Percentiles rank a stretch among this genome's conserved stretches.
These are phyloP conservation scores for Tenebrio molitor DNA, from an alignment of 1,140 invertebrate species.

Conservation along the genomic window DNA sequence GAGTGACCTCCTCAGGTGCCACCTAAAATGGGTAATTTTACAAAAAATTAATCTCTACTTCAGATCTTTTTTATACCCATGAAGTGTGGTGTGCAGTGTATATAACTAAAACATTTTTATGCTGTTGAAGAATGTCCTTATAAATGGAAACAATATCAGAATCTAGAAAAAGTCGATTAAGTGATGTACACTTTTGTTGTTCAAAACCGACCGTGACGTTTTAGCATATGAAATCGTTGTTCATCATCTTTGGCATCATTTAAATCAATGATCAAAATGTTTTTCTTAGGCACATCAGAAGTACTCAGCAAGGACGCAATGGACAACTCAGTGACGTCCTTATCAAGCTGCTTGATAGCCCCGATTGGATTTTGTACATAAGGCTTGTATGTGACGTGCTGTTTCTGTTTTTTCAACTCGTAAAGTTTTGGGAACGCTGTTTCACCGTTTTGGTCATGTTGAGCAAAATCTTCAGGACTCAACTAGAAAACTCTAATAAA, in stretches of 20 bases:
- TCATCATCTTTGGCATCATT: slow-evolving; percentile 66
- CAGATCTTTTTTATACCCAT: slow-evolving; percentile 62
- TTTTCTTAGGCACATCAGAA: slow-evolving; percentile 57
- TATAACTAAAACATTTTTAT: slow-evolving; percentile 60
- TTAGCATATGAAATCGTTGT: slow-evolving; percentile 62
- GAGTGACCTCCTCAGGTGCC: slow-evolving; percentile 50
- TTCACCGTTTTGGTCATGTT: slow-evolving; percentile 56
- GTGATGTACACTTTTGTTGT: slow-evolving; percentile 30
- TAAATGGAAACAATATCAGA: slow-evolving; percentile 58
- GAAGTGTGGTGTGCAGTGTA: slow-evolving; percentile 62
- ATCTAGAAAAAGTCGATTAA: slow-evolving; percentile 56
- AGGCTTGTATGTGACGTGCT: slow-evolving; percentile 60
- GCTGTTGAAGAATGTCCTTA: slow-evolving; percentile 53
- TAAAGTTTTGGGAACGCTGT: slow-evolving; percentile 54
- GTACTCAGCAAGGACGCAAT: slow-evolving; percentile 54
- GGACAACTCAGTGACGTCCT: slow-evolving; percentile 55
- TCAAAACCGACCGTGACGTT: slow-evolving; percentile 66
- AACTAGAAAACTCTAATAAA: slow-evolving; percentile 59
- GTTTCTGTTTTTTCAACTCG: slow-evolving; percentile 51
- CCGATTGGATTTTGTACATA: slow-evolving; percentile 62
- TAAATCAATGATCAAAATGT: slow-evolving; percentile 65
- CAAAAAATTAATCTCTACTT: neutral
- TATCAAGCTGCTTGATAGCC: slow-evolving; percentile 56
- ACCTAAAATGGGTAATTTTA: slow-evolving; percentile 50
- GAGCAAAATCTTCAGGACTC: slow-evolving; percentile 65